phyloP scores from a whole-genome alignment of 2,113 vertebrate species.

The Dissostichus mawsoni region DNA sequence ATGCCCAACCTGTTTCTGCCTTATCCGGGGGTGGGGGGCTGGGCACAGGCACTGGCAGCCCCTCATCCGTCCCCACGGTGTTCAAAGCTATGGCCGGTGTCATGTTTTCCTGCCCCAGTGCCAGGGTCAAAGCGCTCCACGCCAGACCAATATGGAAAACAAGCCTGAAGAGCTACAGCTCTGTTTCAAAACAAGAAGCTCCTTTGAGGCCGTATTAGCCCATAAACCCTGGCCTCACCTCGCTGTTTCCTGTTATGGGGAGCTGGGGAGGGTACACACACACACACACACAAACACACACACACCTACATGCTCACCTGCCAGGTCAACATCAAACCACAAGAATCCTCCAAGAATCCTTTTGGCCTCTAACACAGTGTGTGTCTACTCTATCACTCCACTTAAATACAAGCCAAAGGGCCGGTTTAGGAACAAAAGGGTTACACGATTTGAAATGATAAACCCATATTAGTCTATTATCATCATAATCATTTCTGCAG shows the following conservation, averaged over 20 bases:
- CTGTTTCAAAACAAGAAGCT: slow-evolving; percentile 79
- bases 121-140: slow-evolving; percentile 76
- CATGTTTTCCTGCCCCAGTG: slow-evolving; percentile 79
- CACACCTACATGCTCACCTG: slow-evolving; percentile 50
- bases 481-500: slow-evolving; percentile 9
- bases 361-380: slow-evolving; percentile 38
- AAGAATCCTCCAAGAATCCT: slow-evolving; percentile 44
- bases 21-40: background rate
- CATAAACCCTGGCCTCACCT: slow-evolving; percentile 81
- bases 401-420: background rate
- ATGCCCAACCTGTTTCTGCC: slow-evolving; percentile 45
- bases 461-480: background rate
- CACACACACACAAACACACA: slow-evolving; percentile 11
- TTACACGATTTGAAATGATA: background rate
- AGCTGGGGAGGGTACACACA: slow-evolving; percentile 18
- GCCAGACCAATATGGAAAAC: slow-evolving; percentile 77
- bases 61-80: slow-evolving; percentile 52
- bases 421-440: background rate
- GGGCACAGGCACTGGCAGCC: slow-evolving; percentile 28
- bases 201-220: slow-evolving; percentile 74
- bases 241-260: slow-evolving; percentile 78
- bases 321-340: slow-evolving; percentile 39
- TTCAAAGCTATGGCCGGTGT: slow-evolving; percentile 71
- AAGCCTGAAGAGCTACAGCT: slow-evolving; percentile 75
- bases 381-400: slow-evolving; percentile 21